These are phyloP conservation scores for Calameuta filiformis DNA, from an alignment of 2,888 invertebrate genomes.

Conservation along the genomic window DNA sequence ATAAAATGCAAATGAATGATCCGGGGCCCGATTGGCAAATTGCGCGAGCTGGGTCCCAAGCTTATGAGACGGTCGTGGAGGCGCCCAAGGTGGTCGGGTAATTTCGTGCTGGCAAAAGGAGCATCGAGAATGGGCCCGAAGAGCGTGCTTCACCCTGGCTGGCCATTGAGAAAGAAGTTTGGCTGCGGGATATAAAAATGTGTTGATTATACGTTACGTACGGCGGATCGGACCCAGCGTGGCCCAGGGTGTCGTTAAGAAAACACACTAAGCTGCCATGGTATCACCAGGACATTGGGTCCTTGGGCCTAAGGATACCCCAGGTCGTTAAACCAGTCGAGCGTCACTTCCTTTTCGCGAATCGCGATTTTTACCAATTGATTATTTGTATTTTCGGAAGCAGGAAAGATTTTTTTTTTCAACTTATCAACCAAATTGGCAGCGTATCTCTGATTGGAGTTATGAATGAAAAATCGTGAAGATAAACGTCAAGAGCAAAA, in stretches of 20 bases:
- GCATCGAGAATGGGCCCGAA: constrained; percentile 29
- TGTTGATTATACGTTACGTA: constrained; percentile 64
- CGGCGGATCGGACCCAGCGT: constrained; percentile 28
- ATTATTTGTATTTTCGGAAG: neutral
- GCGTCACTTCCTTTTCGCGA: neutral
- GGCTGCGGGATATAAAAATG: constrained; percentile 64
- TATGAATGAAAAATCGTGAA: neutral
- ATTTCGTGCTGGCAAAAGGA: constrained; percentile 57
- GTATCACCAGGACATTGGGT: neutral
- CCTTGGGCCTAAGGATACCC: neutral
- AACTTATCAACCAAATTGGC: neutral
- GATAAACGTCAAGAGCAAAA: neutral
- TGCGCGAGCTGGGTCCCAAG: constrained; percentile 52
- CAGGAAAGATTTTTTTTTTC: neutral
- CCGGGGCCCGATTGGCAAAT: constrained; percentile 58
- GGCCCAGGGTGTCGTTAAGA: constrained; percentile 56
- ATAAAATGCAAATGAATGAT: constrained; percentile 64
- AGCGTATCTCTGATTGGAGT: neutral
- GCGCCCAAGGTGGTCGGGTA: constrained; percentile 66
- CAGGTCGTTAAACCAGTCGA: constrained; percentile 5
- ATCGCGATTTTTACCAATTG: neutral
- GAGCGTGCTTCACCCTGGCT: constrained; percentile 21
- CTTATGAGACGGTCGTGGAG: constrained; percentile 46
- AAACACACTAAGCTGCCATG: constrained; percentile 41
- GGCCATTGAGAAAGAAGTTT: constrained; percentile 60